phyloP scores from a whole-genome alignment of 2,888 invertebrate species.

The Pecten maximus region DNA sequence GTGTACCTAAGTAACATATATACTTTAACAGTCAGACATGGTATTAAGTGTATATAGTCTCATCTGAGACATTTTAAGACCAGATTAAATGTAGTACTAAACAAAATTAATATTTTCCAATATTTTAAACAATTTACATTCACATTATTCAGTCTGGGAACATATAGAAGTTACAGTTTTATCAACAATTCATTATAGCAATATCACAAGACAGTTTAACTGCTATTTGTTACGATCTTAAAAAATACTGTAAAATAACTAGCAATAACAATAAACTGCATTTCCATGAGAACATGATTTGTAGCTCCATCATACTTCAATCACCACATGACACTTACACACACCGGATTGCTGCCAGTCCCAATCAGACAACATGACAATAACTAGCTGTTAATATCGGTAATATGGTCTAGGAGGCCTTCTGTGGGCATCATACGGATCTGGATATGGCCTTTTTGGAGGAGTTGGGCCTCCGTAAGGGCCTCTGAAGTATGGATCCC shows the following conservation, averaged over 20 bases:
- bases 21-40: too few species aligned
- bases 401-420: conserved; percentile 6
- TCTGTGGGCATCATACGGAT: conserved; percentile 36
- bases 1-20: too few species aligned
- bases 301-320: neutral
- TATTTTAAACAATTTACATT: neutral
- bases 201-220: neutral
- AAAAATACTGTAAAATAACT: neutral
- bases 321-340: neutral
- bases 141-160: neutral
- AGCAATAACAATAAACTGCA: neutral
- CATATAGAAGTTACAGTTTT: neutral
- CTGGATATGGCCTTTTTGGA: conserved; percentile 57
- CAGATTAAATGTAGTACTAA: too few species aligned
- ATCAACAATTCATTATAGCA: neutral
- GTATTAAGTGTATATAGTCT: too few species aligned
- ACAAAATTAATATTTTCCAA: neutral
- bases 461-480: conserved; percentile 57
- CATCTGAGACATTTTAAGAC: too few species aligned
- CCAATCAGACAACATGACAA: neutral
- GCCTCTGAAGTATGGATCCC: conserved; percentile 39
- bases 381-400: neutral
- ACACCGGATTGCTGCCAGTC: conserved; percentile 32
- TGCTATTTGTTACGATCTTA: neutral
- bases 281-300: neutral